Evolutionary conservation across 2,113 vertebrate genomes (phyloP), one percentile per base, ranked within the genome.

Genomic region (Zosterops japonicus): DNA sequence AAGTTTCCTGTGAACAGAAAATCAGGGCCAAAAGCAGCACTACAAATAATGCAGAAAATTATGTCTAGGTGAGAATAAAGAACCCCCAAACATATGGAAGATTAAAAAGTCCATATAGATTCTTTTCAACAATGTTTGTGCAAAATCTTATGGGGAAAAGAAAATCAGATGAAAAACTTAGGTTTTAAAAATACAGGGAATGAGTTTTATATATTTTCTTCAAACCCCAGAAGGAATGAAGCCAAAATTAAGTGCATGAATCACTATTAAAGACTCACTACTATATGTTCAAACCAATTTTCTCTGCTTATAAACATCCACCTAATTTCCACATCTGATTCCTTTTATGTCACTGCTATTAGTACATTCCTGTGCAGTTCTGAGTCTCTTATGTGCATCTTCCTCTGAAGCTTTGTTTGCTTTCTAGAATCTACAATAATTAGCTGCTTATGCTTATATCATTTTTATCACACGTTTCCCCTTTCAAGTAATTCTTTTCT

Each of bases 381-480:
- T 83, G 24, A 72, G 33, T 68, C 46, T 85, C 27, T 59, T 47
- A 69, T 19, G 12, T 56, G 14, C 17, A 25, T 90, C 52, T 83
- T 91, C 46, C 52, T 75, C 31, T 31, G 46, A 83, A 89, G 36
- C 4, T 63, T 50, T 63, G 91, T 83, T 67, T 90, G 23, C 47
- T 87, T 90, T 75, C 47, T 83, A 46, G 77, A 94, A 90, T 86
- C 42, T 91, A 76, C 23, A 70, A 19, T 93, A 96, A 94, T 95
- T 95, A 94, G 20, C 35, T 79, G 16, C 50, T 95, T 57, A 44
- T 27, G 12, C 14, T 84, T 81, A 42, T 84, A 53, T 71, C 17
- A 80, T 79, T 23, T 86, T 93, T 88, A 76, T 39, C 9, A 16
- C 39, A 42, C 36, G 8, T 7, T 86, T 95, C 59, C 80, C 5